These are phyloP conservation scores for Dinocampus coccinellae DNA, from an alignment of 2,888 invertebrate species.

Conservation along the genomic window DNA sequence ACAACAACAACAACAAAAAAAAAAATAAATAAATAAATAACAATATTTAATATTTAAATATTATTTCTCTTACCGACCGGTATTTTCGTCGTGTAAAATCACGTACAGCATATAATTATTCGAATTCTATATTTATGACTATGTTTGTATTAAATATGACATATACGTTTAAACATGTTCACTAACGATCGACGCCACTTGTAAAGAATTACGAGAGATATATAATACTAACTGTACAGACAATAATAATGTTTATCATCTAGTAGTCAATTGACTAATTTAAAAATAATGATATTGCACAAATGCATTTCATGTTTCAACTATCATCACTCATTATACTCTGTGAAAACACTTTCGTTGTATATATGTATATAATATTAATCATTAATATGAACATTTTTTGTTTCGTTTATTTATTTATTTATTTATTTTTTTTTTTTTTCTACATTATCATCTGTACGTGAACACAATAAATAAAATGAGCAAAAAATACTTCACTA, in stretches of 20 bases:
- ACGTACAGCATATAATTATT: neutral
- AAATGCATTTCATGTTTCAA: neutral
- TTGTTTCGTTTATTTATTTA: too few relatives aligned
- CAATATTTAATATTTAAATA: too few relatives aligned
- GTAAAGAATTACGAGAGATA: neutral
- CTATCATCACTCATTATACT: neutral
- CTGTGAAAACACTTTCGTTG: neutral
- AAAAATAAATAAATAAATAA: too few relatives aligned
- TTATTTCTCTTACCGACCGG: too few relatives aligned
- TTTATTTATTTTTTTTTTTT: too few relatives aligned
- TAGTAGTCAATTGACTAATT: neutral
- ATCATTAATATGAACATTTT: neutral
- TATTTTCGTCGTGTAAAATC: neutral
- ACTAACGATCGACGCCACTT: conserved; percentile 1
- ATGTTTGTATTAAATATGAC: neutral
- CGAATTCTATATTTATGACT: neutral
- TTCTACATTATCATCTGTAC: neutral
- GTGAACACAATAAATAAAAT: neutral
- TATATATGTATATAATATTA: neutral
- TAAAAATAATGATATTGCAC: neutral
- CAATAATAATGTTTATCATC: neutral
- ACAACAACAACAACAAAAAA: too few relatives aligned
- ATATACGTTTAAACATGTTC: neutral
- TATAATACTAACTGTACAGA: neutral
- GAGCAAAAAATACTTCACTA: neutral